phyloP scores from a whole-genome alignment of 2,888 invertebrate species.

The Ceriagrion tenellum region DNA sequence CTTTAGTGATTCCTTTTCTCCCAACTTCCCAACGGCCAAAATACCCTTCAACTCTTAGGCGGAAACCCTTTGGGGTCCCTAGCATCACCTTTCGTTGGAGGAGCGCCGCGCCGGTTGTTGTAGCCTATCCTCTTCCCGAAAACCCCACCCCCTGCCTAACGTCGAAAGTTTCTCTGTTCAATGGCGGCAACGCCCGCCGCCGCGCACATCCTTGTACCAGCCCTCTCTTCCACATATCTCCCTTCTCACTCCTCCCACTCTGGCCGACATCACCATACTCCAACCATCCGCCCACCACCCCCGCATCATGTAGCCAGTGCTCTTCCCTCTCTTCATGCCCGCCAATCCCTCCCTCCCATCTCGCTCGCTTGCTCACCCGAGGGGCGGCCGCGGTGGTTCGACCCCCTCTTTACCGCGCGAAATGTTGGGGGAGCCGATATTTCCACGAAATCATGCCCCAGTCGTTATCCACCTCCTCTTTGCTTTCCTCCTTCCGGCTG shows the following conservation, averaged over 20 bases:
- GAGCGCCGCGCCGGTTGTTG: slow-evolving; percentile 8
- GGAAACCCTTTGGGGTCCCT: not conserved
- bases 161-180: slow-evolving; percentile 15
- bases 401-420: not conserved
- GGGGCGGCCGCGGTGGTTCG: not conserved
- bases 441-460: slow-evolving; percentile 26
- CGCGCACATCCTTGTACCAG: not conserved
- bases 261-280: slow-evolving; percentile 4
- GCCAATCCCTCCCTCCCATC: not conserved
- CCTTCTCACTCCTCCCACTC: not conserved
- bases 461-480: not conserved
- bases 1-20: not conserved
- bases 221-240: not conserved
- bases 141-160: not conserved
- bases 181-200: not conserved
- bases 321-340: not conserved
- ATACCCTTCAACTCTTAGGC: not conserved
- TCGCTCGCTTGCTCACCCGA: not conserved
- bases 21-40: not conserved
- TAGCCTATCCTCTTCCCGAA: not conserved
- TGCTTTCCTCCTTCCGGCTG: not conserved
- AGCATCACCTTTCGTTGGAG: not conserved
- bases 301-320: not conserved
- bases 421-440: not conserved
- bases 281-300: not conserved